A percentile compares a stretch with the other conserved stretches of the same genome.
Evolutionary conservation across 2,888 invertebrate species (phyloP).

Genomic region (Drosophila algonquin): DNA sequence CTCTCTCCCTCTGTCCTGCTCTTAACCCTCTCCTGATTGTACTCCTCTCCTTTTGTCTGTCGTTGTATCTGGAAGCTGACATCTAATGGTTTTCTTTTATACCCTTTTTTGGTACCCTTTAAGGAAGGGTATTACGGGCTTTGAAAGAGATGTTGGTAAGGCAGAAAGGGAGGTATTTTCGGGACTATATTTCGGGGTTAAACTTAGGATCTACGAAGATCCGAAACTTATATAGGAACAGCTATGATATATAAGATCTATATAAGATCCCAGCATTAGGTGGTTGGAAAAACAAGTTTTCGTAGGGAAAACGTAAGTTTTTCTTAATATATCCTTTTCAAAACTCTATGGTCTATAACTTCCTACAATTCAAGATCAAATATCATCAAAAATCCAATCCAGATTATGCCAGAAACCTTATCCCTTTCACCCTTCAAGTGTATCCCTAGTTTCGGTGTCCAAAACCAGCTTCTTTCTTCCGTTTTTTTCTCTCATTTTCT

Average conservation of each 20-base stretch:
- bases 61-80: not conserved
- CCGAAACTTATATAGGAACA: too few relatives aligned
- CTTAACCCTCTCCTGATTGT: not conserved
- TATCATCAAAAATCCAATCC: too few relatives aligned
- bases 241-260: too few relatives aligned
- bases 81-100: not conserved
- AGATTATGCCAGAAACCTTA: too few relatives aligned
- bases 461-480: constrained; percentile 5
- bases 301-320: too few relatives aligned
- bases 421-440: too few relatives aligned
- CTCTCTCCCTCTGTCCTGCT: not conserved
- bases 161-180: not conserved
- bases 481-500: constrained; percentile 34
- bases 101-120: not conserved
- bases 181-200: not conserved
- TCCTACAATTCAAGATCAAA: too few relatives aligned
- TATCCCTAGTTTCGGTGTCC: too few relatives aligned
- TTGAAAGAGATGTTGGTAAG: not conserved
- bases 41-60: not conserved
- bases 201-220: not conserved
- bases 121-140: not conserved
- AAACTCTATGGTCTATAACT: too few relatives aligned
- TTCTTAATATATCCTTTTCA: too few relatives aligned
- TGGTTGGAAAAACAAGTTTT: too few relatives aligned
- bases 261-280: too few relatives aligned